Conservation (phyloP, 2,797 vertebrate genomes). For the Myotis findleyi region DNA sequence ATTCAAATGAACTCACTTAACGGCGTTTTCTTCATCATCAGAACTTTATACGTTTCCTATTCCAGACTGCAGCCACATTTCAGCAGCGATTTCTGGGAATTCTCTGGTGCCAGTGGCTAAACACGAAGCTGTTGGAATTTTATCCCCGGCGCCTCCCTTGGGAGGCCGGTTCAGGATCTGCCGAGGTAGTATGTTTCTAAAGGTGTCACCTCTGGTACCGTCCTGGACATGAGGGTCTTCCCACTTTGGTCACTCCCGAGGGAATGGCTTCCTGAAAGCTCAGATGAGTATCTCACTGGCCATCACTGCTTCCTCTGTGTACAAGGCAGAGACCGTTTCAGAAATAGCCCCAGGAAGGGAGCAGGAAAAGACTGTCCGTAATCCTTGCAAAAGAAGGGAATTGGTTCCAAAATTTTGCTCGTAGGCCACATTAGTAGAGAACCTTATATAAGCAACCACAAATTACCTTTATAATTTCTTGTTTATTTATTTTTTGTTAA, state of each 20-base stretch:
- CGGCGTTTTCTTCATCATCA: background rate
- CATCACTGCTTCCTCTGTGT: background rate
- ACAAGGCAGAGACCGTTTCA: background rate
- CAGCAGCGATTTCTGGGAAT: background rate
- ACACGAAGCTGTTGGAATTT: background rate
- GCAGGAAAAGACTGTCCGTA: slow-evolving; percentile 18
- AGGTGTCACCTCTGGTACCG: background rate
- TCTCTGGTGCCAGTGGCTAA: background rate
- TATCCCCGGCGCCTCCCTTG: background rate
- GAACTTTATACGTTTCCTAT: background rate
- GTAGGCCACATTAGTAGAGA: background rate
- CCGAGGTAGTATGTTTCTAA: background rate
- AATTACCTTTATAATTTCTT: slow-evolving; percentile 6
- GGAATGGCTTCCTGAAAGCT: background rate
- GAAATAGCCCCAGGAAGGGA: background rate
- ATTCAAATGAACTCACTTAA: background rate
- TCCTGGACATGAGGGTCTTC: background rate
- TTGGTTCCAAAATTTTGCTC: background rate
- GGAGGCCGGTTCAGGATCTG: background rate
- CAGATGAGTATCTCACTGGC: background rate
- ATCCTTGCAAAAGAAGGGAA: background rate
- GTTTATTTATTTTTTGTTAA: no score
- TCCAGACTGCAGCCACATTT: background rate
- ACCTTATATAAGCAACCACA: background rate
- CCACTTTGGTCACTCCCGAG: background rate